Base-by-base conservation (phyloP, 2,113 vertebrate genomes). In the Passer domesticus region DNA sequence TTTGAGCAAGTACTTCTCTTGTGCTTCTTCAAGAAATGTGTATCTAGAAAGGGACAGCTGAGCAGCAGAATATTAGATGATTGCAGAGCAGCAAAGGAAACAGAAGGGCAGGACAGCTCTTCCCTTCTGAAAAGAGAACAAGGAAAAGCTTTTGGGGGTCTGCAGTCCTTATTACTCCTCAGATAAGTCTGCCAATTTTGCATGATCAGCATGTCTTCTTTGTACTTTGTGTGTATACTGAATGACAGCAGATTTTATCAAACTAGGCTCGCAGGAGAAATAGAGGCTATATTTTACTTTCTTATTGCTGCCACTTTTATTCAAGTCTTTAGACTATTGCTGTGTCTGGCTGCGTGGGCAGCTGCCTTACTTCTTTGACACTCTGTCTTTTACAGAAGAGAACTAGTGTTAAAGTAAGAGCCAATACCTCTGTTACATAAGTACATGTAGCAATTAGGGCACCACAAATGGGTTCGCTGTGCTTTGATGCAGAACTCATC, bases 221-320 rank as follows among this genome's bases (percentile, higher is more conserved):
- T 4, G 1, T 62, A 76, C 47, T 47, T 63, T 46, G 2, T n/a
- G 4, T 24, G 33, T 52, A 63, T 63, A 41, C 41, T 44, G 83
- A 74, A 83, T 47, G 53, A 59, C 24, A 83, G 59, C 28, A 88
- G 63, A 63, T 86, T 80, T 91, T 77, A 69, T 90, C 64, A 63
- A 63, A 66, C 11, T 31, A 52, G 63, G 46, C 10, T 67, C 67
- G 35, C 46, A 43, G 74, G 64, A 83, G 64, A 88, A 86, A 63
- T 1, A 1, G 72, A 88, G 56, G 37, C 44, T 70, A 7, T 91
- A 83, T 94, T 90, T 95, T 89, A 35, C 39, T 85, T 24, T 62
- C 81, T 72, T 88, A 83, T 21, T 94, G 72, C 75, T 95, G 47
- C 67, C 59, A n/a, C 43, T 83, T 94, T 80, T 55, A 77, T 88